Evolutionary conservation across 2,113 vertebrate genomes (phyloP).

Genomic region (Trichechus manatus): DNA sequence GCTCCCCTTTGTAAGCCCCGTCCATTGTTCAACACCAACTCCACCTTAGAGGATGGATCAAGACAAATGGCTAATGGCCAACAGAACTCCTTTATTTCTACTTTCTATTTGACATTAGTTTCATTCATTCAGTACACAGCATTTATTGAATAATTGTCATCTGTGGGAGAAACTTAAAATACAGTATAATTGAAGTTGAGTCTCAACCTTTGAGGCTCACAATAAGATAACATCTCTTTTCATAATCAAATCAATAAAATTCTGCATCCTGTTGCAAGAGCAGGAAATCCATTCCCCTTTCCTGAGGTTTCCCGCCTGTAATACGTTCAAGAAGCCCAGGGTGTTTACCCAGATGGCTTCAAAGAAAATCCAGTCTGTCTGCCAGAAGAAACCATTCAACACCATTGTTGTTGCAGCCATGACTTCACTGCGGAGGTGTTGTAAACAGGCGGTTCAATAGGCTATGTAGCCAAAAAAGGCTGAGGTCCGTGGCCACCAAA

Average conservation of each 20-base stretch:
- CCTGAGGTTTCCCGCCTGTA: neutral
- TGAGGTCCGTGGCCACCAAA: neutral
- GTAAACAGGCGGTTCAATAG: neutral
- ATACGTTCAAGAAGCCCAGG: neutral
- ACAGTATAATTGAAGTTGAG: neutral
- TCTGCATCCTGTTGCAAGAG: neutral
- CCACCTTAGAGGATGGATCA: neutral
- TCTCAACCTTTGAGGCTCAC: neutral
- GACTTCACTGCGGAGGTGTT: conserved; percentile 9
- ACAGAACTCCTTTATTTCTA: neutral
- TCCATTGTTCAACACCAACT: neutral
- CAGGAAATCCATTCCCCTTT: conserved; percentile 20
- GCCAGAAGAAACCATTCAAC: neutral
- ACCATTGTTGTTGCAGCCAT: neutral
- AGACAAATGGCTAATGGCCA: neutral
- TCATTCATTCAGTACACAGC: neutral
- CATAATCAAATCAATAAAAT: conserved; percentile 47
- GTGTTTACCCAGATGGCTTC: neutral
- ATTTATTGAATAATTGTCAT: neutral
- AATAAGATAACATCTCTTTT: conserved; percentile 27
- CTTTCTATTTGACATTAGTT: conserved; percentile 35
- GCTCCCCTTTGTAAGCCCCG: neutral
- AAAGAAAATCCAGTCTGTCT: conserved; percentile 41
- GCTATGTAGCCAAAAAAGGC: conserved; percentile 10
- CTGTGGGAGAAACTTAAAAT: conserved; percentile 17